Conservation (phyloP, 2,113 vertebrate species). For the Phocoena phocoena region DNA sequence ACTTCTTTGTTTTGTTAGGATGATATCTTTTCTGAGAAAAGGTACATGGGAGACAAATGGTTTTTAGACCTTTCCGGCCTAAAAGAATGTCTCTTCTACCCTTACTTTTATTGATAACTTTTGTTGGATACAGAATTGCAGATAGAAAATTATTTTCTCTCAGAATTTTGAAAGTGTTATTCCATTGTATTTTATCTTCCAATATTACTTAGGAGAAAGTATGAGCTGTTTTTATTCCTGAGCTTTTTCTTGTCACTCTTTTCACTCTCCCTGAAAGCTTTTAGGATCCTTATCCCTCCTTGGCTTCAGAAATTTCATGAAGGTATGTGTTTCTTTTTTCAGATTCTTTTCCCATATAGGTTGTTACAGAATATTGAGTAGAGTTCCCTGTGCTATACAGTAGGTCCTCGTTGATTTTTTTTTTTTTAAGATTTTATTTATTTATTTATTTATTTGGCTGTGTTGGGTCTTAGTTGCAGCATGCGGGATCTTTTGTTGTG, state of each 20-base stretch:
- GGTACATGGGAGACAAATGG: background rate
- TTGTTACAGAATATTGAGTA: background rate
- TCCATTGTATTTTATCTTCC: background rate
- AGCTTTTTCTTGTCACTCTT: background rate
- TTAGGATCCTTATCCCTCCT: background rate
- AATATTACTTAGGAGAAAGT: background rate
- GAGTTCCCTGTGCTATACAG: background rate
- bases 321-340: background rate
- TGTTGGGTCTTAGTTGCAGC: no score
- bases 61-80: background rate
- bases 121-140: background rate
- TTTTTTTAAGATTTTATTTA: no score
- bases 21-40: background rate
- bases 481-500: no score
- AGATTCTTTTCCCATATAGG: background rate
- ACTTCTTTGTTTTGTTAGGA: background rate
- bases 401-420: no score
- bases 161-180: background rate
- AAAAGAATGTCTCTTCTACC: background rate
- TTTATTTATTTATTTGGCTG: no score
- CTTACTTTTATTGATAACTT: background rate
- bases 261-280: background rate
- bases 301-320: background rate
- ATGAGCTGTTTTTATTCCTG: slow-evolving; percentile 2
- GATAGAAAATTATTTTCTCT: background rate